These are phyloP conservation scores for Chelon auratus DNA, from an alignment of 2,797 vertebrate genomes.

Conservation along the genomic window DNA sequence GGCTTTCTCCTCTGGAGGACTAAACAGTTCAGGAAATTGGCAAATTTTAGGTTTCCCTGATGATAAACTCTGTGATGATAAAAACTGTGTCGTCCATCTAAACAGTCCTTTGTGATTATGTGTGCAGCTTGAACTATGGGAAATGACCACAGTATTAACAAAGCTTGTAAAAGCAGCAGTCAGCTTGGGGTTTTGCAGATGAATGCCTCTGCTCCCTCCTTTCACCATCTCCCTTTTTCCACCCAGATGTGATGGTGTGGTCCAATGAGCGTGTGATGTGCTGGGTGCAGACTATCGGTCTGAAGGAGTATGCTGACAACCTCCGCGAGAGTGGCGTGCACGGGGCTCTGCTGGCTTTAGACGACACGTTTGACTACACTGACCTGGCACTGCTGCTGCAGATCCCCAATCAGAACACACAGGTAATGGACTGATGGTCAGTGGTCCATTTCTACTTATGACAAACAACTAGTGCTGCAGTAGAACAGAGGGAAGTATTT, in stretches of 20 bases:
- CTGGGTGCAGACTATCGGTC: constrained; percentile 91
- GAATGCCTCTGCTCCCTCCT: constrained; percentile 6
- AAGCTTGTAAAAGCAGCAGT: constrained; percentile 35
- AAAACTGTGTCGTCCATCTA: neutral
- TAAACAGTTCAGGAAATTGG: constrained; percentile 6
- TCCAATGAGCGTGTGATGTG: constrained; percentile 95
- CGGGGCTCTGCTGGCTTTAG: constrained; percentile 90
- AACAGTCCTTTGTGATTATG: constrained; percentile 6
- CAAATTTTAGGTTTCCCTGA: neutral
- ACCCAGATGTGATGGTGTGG: constrained; percentile 94
- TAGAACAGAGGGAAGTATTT: neutral
- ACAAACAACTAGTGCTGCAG: neutral
- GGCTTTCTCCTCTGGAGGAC: constrained; percentile 20
- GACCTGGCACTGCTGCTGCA: constrained; percentile 94
- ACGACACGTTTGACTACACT: constrained; percentile 95
- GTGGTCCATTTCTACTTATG: neutral
- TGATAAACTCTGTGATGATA: constrained; percentile 6
- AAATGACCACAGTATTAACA: constrained; percentile 24
- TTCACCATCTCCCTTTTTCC: constrained; percentile 4
- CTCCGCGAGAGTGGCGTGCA: constrained; percentile 93
- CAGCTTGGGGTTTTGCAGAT: constrained; percentile 28
- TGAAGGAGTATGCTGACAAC: constrained; percentile 95
- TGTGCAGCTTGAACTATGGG: constrained; percentile 12
- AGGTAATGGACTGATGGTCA: constrained; percentile 75
- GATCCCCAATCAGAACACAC: constrained; percentile 93